These are phyloP conservation scores for Pterostichus niger DNA, from an alignment of 2,888 invertebrate genomes.

Conservation along the genomic window DNA sequence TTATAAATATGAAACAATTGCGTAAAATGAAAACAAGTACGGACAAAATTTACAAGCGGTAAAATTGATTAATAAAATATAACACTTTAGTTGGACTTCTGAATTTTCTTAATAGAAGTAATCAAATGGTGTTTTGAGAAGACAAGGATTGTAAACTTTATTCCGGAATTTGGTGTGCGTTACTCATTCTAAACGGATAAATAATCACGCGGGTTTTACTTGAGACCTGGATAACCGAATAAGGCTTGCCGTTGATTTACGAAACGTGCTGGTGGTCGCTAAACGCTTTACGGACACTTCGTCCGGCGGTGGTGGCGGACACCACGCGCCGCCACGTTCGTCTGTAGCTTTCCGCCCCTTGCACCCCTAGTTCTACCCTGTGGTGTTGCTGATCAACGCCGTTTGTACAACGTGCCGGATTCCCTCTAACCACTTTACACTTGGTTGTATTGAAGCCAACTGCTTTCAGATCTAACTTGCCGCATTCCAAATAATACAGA, in stretches of 20 bases:
- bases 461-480: constrained; percentile 23
- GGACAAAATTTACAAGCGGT: background rate
- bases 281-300: constrained; percentile 59
- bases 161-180: constrained; percentile 9
- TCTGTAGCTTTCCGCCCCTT: background rate
- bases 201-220: constrained; percentile 62
- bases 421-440: constrained; percentile 46
- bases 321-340: background rate
- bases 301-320: background rate
- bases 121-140: constrained; percentile 57
- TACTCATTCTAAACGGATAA: constrained; percentile 53
- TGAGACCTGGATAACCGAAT: constrained; percentile 63
- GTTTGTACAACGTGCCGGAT: constrained; percentile 36
- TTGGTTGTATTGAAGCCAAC: constrained; percentile 39
- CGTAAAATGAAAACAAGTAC: background rate
- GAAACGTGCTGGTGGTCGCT: constrained; percentile 55
- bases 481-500: constrained; percentile 20
- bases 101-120: constrained; percentile 57
- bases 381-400: constrained; percentile 22
- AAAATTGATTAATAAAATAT: constrained; percentile 37
- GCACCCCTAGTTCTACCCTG: background rate
- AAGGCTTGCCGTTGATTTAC: constrained; percentile 56
- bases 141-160: constrained; percentile 57
- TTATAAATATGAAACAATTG: background rate
- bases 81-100: constrained; percentile 23